Percentiles rank a stretch among this genome's conserved stretches.
Conservation (phyloP, 2,113 vertebrate genomes). For the Camarhynchus parvulus region DNA sequence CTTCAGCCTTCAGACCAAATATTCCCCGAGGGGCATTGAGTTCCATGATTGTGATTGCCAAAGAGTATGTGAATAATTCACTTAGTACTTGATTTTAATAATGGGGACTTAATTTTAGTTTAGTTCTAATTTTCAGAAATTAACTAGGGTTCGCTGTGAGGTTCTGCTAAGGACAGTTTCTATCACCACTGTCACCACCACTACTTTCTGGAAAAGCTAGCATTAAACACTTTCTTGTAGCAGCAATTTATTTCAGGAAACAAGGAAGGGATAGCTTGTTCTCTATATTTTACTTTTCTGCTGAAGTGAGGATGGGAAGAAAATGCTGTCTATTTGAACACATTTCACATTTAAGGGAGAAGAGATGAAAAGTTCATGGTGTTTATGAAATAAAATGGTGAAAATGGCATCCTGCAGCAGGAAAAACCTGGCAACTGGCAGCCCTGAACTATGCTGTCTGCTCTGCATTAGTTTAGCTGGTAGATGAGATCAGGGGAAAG, state of each 20-base stretch:
- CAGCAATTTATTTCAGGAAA: background rate
- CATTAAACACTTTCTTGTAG: background rate
- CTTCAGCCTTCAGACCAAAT: background rate
- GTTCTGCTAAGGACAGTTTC: background rate
- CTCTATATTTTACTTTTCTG: background rate
- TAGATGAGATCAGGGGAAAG: background rate
- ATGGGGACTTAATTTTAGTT: background rate
- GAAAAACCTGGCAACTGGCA: background rate
- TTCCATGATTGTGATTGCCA: rapidly evolving
- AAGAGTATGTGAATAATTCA: background rate
- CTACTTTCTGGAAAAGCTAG: background rate
- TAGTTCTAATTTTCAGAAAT: background rate
- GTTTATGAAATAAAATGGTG: background rate
- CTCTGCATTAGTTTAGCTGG: background rate
- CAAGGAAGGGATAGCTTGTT: background rate
- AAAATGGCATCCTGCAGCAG: background rate
- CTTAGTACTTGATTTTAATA: background rate
- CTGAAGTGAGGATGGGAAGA: background rate
- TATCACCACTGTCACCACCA: background rate
- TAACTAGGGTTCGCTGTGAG: background rate
- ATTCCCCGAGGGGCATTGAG: background rate
- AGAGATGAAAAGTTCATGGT: background rate
- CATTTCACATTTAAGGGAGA: background rate
- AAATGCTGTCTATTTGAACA: background rate
- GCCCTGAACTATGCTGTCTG: background rate